Base-by-base conservation (phyloP, 2,797 vertebrate species). In the Triplophysa yarkandensis region DNA sequence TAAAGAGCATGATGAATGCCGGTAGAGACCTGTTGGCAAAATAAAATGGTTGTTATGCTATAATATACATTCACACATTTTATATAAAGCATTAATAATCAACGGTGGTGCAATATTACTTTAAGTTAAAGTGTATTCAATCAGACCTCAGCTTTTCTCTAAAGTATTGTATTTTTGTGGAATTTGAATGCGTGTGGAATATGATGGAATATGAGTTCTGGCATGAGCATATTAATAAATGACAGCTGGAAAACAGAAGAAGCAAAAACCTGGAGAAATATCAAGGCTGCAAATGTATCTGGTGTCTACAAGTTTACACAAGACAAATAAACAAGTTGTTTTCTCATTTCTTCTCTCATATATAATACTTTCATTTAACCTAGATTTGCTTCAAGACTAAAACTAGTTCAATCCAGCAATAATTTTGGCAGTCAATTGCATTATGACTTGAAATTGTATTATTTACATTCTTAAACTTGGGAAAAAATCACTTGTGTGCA, bases 391-490 rank as follows among this genome's bases (percentile, higher is more conserved):
- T 62, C 46, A 71, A 77, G 60, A 58, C 39, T 58, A 65, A 75
- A 81, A 55, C 50, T 60, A 61, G 39, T 57, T 34, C 65, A 44
- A 77, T 39, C 30, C 60, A 77, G 71, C 50, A 28, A 46, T 39
- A 13, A 23, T 67, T 64, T 77, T n/a, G 54, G 46, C 62, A 62
- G 52, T 28, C 28, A 30, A 23, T 32, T 54, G 39, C 66, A 61
- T 9, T 52, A 44, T 67, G 21, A 60, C 65, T 46, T 64, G 11
- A 10, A 39, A 39, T 9, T 11, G 10, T 65, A 48, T 46, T 36
- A 16, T 43, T 71, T 70, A 77, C 70, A 74, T 27, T 61, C 57
- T 77, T 61, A 54, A 64, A 68, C 61, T 67, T 30, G n/a, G 25
- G 21, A 62, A 44, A 73, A 74, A 66, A 30, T 55, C 67, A 34